These are phyloP conservation scores for Montipora sp. DNA, from an alignment of 64 coral and sea anemone species.

Conservation along the genomic window DNA sequence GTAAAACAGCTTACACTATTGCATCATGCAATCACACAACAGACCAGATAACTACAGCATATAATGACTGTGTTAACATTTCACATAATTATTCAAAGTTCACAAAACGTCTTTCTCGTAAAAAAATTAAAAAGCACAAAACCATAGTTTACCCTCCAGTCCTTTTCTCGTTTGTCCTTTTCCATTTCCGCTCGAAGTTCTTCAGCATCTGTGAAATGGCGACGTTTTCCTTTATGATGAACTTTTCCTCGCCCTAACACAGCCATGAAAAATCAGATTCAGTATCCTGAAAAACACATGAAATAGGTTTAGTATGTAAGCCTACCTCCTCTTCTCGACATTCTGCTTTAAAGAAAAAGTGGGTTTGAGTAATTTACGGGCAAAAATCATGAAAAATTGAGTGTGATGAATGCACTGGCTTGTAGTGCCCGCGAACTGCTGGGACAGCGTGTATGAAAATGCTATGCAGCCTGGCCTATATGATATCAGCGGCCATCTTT, in stretches of 20 bases:
- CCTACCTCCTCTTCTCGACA: slow-evolving; percentile 71
- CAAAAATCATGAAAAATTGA: background rate
- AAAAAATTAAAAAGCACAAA: background rate
- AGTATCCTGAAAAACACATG: background rate
- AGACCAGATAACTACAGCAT: background rate
- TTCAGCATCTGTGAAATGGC: slow-evolving; percentile 97
- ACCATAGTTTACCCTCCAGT: slow-evolving; percentile 83
- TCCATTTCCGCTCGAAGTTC: slow-evolving; percentile 84
- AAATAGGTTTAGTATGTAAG: background rate
- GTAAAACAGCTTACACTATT: background rate
- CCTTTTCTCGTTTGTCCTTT: slow-evolving; percentile 79
- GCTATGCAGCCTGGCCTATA: background rate
- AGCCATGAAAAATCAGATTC: slow-evolving; percentile 32
- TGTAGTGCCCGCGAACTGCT: background rate
- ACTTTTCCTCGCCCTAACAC: slow-evolving; percentile 88
- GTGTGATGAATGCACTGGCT: background rate
- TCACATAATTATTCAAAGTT: background rate
- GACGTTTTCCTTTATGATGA: slow-evolving; percentile 86
- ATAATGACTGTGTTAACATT: background rate
- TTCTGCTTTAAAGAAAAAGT: slow-evolving; percentile 12
- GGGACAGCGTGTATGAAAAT: background rate
- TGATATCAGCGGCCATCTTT: background rate
- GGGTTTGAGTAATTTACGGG: background rate
- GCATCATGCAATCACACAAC: slow-evolving; percentile 7
- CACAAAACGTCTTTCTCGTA: background rate